These are phyloP conservation scores for Copidosoma aretas DNA, from an alignment of 2,888 invertebrate genomes.

Conservation along the genomic window DNA sequence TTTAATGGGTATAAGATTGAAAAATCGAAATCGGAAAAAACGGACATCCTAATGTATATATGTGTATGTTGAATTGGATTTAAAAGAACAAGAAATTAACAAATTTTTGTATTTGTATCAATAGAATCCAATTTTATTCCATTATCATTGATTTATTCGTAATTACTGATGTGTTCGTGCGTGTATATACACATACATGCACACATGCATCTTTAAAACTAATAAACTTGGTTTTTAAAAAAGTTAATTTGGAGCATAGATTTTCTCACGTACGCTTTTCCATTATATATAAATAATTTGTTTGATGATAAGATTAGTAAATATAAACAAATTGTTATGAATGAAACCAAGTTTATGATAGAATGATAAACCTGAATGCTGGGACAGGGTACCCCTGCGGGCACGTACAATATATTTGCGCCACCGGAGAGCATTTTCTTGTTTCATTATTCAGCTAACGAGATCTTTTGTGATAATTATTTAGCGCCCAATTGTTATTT, in stretches of 20 bases:
- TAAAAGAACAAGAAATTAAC: too few species aligned
- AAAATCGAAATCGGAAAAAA: too few species aligned
- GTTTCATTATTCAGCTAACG: conserved; percentile 38
- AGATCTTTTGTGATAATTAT: conserved; percentile 34
- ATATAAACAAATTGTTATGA: not conserved
- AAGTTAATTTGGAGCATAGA: not conserved
- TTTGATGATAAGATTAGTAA: not conserved
- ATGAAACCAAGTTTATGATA: conserved; percentile 52
- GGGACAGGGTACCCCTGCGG: conserved; percentile 94
- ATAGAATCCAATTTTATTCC: conserved; percentile 41
- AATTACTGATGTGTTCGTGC: not conserved
- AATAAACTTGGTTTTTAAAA: conserved; percentile 37
- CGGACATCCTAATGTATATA: too few species aligned
- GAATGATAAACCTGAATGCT: conserved; percentile 95
- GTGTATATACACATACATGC: too few species aligned
- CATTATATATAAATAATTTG: not conserved
- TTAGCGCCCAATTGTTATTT: conserved; percentile 21
- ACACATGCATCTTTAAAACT: not conserved
- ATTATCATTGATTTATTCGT: too few species aligned
- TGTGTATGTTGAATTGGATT: too few species aligned
- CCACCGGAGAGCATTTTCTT: conserved; percentile 46
- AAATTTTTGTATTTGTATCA: too few species aligned
- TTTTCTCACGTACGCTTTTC: not conserved
- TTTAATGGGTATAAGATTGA: too few species aligned
- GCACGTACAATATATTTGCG: conserved; percentile 58